Evolutionary conservation across 2,888 invertebrate genomes (phyloP), one percentile per base, ranked within the genome.

Genomic region (Lepetodrilus schrolli): DNA sequence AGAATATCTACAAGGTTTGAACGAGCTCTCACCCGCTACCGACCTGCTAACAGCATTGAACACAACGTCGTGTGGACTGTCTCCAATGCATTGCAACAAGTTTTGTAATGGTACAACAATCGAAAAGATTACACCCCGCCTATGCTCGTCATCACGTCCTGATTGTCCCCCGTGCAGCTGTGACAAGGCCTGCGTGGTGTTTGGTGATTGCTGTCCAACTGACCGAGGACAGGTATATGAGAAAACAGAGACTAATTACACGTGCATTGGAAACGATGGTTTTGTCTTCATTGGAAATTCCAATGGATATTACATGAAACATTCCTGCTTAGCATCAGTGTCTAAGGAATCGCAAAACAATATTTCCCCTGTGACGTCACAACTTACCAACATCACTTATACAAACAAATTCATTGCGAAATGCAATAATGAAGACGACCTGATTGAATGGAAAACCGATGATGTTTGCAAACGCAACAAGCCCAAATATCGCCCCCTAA

Each of bases 151-250:
- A 30, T 13, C 2, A 3, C 26, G 17, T n/a, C 58, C 58, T 30
- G 5, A 10, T 13, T 58, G 58, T 34, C 26, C 13, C 26, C 23
- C 58, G n/a, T 73, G 73, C 20, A 20, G n/a, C 2, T 73, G 73
- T 69, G 73, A 73, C 48, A 20, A 51, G 30, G 30, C 5, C 1
- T 73, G 73, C 38, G 26, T 58, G 13, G 13, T 26, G 36, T 51
- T 58, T 49, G 73, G 58, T n/a, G 69, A 73, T 48, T 73, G 73
- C 30, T 73, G 73, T 34, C 73, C 73, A 43, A 70, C 66, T 49
- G 3, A 48, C 17, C 20, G 8, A n/a, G 48, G 48, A 1, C 3
- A 48, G 1, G 8, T 48, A 20, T 1, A n/a, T 1, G 21, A 7
- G 2, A 1, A 1, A 17, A 17, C 17, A 4, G 10, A 4, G 5